Evolutionary conservation across 2,113 vertebrate genomes (phyloP).

Genomic region (Stegostoma tigrinum): DNA sequence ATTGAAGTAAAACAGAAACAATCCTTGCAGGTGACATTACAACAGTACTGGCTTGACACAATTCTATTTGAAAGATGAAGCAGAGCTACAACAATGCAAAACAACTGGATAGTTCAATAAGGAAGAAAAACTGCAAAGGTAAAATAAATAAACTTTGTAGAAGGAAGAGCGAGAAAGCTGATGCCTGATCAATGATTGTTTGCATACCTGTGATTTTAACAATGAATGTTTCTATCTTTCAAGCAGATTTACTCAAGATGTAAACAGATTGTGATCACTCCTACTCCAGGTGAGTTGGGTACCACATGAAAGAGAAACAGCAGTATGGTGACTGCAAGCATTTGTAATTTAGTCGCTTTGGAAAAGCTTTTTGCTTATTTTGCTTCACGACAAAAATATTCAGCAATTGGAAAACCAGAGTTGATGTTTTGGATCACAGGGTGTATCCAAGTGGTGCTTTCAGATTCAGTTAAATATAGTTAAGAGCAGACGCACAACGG

Average conservation of each 20-base stretch:
- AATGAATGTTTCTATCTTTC: neutral
- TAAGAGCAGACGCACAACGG: too few relatives aligned
- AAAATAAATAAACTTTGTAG: conserved; percentile 8
- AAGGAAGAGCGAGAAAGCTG: neutral
- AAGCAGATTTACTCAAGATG: neutral
- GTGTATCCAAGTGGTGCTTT: too few relatives aligned
- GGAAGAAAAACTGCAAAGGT: neutral
- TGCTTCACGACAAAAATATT: neutral
- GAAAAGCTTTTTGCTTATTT: neutral
- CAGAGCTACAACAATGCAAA: neutral
- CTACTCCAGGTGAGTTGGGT: neutral
- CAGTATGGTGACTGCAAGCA: neutral
- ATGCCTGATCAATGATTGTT: neutral
- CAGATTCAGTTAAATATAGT: too few relatives aligned
- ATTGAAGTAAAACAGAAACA: neutral
- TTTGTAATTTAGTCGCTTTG: neutral
- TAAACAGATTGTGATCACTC: neutral
- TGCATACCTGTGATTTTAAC: neutral
- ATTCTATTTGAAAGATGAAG: neutral
- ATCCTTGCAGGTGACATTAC: neutral
- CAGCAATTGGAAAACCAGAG: neutral
- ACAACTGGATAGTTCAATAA: neutral
- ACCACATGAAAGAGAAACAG: neutral
- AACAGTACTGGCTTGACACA: too few relatives aligned
- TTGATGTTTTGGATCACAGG: neutral